Percentiles rank a stretch among this genome's conserved stretches.
Evolutionary conservation across 1,140 invertebrate species (phyloP).

Genomic region (Zophobas morio): DNA sequence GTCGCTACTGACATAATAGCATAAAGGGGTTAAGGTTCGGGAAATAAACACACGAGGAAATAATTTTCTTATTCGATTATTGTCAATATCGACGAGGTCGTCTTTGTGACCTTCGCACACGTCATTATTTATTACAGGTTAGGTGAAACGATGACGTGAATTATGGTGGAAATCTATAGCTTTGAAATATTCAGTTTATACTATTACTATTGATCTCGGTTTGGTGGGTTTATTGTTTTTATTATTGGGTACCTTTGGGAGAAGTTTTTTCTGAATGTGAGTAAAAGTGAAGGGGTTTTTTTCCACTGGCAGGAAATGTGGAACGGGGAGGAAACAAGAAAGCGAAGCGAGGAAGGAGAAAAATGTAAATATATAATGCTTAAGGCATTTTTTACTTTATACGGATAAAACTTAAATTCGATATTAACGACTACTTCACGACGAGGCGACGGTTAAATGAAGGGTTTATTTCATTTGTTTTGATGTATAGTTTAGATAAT

Average conservation of each 20-base stretch:
- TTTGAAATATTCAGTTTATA: constrained; percentile 28
- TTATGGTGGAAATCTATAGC: constrained; percentile 8
- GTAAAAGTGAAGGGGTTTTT: not conserved
- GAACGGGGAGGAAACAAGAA: not conserved
- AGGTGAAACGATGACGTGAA: constrained; percentile 10
- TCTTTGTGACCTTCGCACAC: constrained; percentile 8
- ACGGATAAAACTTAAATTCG: too few relatives aligned
- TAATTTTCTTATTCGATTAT: not conserved
- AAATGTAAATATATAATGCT: too few relatives aligned
- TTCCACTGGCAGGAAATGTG: not conserved
- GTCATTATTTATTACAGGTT: constrained; percentile 17
- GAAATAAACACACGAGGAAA: not conserved
- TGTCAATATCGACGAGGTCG: constrained; percentile 2
- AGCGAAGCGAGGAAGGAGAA: not conserved
- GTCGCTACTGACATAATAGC: not conserved
- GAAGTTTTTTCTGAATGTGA: not conserved
- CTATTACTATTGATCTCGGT: not conserved
- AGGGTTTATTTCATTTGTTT: too few relatives aligned
- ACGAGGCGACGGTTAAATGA: too few relatives aligned
- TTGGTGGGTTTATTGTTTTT: not conserved
- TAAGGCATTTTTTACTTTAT: too few relatives aligned
- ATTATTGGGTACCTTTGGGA: not conserved
- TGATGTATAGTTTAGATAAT: too few relatives aligned
- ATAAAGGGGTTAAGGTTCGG: not conserved
- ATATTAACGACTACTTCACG: too few relatives aligned